phyloP scores from a whole-genome alignment of 2,888 invertebrate species.

The Idaea biselata region DNA sequence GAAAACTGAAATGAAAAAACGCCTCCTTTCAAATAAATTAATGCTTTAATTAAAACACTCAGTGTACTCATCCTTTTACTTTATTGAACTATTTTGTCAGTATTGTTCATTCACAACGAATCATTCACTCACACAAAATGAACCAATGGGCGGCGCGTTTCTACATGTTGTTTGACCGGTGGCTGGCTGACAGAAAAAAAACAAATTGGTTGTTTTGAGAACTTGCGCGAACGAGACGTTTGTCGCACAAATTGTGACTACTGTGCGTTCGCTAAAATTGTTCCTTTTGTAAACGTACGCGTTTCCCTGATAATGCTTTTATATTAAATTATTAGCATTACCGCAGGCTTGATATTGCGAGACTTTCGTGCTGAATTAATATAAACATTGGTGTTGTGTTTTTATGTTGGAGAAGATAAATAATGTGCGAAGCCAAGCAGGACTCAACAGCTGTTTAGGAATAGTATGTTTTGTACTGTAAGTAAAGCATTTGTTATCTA shows the following conservation, averaged over 20 bases:
- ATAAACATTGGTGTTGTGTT: slow-evolving; percentile 64
- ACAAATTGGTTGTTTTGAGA: slow-evolving; percentile 32
- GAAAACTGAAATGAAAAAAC: too few species aligned
- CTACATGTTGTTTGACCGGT: not conserved
- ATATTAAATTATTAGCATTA: slow-evolving; percentile 30
- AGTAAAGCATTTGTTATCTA: slow-evolving; percentile 44
- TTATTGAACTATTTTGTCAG: slow-evolving; percentile 1
- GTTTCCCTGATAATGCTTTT: slow-evolving; percentile 29
- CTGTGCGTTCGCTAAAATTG: slow-evolving; percentile 66
- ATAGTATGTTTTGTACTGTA: slow-evolving; percentile 75
- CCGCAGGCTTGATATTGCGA: slow-evolving; percentile 22
- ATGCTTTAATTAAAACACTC: too few species aligned
- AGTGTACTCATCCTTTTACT: not conserved
- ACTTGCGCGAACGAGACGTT: slow-evolving; percentile 65
- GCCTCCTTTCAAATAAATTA: too few species aligned
- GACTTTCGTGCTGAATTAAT: slow-evolving; percentile 12
- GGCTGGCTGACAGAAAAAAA: slow-evolving; percentile 41
- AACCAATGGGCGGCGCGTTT: not conserved
- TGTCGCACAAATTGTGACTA: slow-evolving; percentile 61
- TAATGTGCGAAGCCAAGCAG: slow-evolving; percentile 42
- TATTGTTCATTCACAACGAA: slow-evolving; percentile 7
- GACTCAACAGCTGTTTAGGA: slow-evolving; percentile 66
- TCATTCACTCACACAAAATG: not conserved
- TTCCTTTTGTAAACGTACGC: slow-evolving; percentile 4
- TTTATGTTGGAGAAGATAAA: slow-evolving; percentile 49